Evolutionary conservation across 2,113 vertebrate genomes (phyloP), one percentile per base, ranked within the genome.

Genomic region (Alexandromys fortis): DNA sequence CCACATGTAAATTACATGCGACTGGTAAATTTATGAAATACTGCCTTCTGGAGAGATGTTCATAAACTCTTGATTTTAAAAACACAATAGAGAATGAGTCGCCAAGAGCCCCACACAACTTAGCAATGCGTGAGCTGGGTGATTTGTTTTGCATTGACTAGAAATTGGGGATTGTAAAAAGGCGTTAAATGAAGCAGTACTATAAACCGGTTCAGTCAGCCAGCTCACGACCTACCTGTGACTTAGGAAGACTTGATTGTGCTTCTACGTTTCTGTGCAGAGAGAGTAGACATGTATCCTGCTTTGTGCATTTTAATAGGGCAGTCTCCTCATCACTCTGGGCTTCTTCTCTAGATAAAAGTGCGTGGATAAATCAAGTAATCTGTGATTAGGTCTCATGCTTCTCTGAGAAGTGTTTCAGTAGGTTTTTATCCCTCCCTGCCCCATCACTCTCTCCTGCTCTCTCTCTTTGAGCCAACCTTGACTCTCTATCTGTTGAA

Each of bases 61-160:
- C 58, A 58, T 22, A 58, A 58, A 58, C 58, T 58, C 58, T 58
- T 58, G 58, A 22, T 52, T 93, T 96, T 75, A 94, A 98, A 89
- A 89, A 83, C 63, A 72, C 30, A 76, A n/a, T 86, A 76, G 96
- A 82, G 0, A 94, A 7, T 2, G 85, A 16, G 85, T 96, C 82
- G 24, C 68, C 89, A 65, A 22, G 9, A 94, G 83, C 21, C 0
- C 1, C 83, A 35, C 70, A 87, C 65, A 92, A 83, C 90, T 90
- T 77, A 77, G 52, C 33, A 77, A 95, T 73, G 5, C 3, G 52
- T 33, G 68, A 88, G 42, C 65, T 38, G 72, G 7, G 61, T 96
- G 73, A 90, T 17, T 94, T 97, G 70, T 88, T 42, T 65, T 72
- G 30, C 10, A 38, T 90, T 95, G 55, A 92, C 94, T 94, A 88